Evolutionary conservation across 92 coral and sea anemone genomes (phyloP).

Genomic region (Muricea muricata): DNA sequence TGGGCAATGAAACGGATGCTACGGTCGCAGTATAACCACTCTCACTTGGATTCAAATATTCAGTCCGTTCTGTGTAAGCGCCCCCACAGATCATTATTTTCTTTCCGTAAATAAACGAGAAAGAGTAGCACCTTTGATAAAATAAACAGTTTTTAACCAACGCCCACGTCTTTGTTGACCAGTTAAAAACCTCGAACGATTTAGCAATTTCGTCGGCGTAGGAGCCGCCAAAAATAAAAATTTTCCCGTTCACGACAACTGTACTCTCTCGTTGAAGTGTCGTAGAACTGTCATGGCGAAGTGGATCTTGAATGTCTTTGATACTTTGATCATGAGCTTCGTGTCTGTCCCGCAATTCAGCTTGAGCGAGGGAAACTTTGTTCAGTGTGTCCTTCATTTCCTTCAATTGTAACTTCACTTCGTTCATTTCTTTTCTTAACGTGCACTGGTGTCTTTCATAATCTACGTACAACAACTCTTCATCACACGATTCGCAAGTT

Average conservation of each 20-base stretch:
- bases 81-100: constrained; percentile 22
- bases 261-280: background rate
- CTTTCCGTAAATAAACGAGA: constrained; percentile 10
- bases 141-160: constrained; percentile 7
- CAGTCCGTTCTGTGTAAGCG: background rate
- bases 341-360: background rate
- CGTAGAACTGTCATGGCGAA: background rate
- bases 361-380: background rate
- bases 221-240: constrained; percentile 1
- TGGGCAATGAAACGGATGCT: too few species aligned
- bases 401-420: background rate
- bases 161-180: constrained; percentile 21
- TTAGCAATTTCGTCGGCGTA: background rate
- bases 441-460: background rate
- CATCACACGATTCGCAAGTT: background rate
- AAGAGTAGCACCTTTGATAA: background rate
- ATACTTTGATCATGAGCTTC: background rate
- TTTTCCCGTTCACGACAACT: background rate
- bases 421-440: constrained; percentile 13
- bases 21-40: background rate
- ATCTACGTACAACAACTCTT: background rate
- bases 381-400: background rate
- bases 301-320: background rate
- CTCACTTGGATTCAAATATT: background rate
- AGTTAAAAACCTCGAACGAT: constrained; percentile 12